Base-by-base conservation (phyloP, 2,888 invertebrate genomes). In the Mallateleia sp. region DNA sequence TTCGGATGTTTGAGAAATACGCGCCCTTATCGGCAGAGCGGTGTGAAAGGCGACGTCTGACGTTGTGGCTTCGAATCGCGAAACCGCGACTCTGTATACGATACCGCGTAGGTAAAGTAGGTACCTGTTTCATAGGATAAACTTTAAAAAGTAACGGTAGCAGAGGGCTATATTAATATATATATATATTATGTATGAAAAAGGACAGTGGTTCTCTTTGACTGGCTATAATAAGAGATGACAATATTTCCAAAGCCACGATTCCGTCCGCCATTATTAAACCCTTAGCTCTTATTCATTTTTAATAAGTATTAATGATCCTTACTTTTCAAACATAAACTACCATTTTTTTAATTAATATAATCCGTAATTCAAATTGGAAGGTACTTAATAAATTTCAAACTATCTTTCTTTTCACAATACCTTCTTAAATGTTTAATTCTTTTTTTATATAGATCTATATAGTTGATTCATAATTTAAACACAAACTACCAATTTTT, bases 21-120 rank as follows among this genome's bases (percentile, higher is more conserved):
- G 72, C 86, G 79, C 67, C 77, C 81, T 92, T 93, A 93, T 94
- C 94, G 94, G 92, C 92, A 91, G 93, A 93, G 93, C 92, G 92
- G 90, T 91, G 92, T 84, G 92, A 92, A 91, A 90, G 91, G 93
- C 93, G 93, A 94, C 93, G 93, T 92, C 93, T 93, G 90, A 93
- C 93, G 94, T 93, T 90, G 93, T 91, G 90, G 92, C 93, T 91
- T 92, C 91, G 93, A 94, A 94, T 94, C 93, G 94, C 93, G 92
- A 91, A 87, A 85, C 90, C 92, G 93, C 93, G 93, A 93, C 91
- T 92, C 93, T 93, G 94, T 94, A 94, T 95, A 94, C 94, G 94
- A 95, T 94, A 95, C 94, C 94, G 94, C 91, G 94, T 95, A 94
- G 94, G 94, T 94, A 95, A 94, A 94, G 94, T 95, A 95, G 95